Evolutionary conservation across 2,113 vertebrate species (phyloP), one percentile per base, ranked within the genome.

Genomic region (Chaetops frenatus): DNA sequence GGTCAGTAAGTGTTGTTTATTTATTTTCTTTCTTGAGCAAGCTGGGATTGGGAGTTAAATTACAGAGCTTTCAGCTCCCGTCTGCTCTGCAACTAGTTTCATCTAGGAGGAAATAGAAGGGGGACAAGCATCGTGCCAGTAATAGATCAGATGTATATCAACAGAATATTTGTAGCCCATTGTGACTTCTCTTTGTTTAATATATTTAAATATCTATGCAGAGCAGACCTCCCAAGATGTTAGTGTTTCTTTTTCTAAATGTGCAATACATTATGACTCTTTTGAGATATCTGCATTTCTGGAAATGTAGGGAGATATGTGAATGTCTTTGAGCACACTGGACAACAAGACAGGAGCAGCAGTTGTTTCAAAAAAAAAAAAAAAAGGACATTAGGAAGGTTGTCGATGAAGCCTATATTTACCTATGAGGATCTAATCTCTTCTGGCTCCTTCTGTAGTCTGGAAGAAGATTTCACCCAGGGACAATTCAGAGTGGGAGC

Each of bases 101-200:
- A 35, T 57, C 65, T 66, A 45, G 72, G 53, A 86, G 86, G 31
- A 74, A 87, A 69, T 15, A 85, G 16, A 78, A 91, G 6, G 23
- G 44, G 76, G 42, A 70, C 10, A 87, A 92, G 2, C 5, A 0
- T 56, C 0, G 0, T 66, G 21, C 27, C 42, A 73, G 27, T 28
- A 82, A 62, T 9, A 67, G 38, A 54, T 85, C 78, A 69, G 27
- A 76, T 20, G 20, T 14, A 38, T 67, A 91, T 57, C 36, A 86
- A 69, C 31, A 85, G 40, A 47, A 77, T 70, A 31, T 28, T 71
- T 95, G 72, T 25, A 72, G 13, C 19, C 38, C 70, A 33, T 62
- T 90, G 56, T 50, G 36, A 13, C 50, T 72, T 92, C 33, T 87
- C 29, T 36, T 81, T 84, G 14, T 90, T 95, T 90, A 66, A 72